phyloP scores from a whole-genome alignment of 2,888 invertebrate genomes.

The Lysandra coridon region DNA sequence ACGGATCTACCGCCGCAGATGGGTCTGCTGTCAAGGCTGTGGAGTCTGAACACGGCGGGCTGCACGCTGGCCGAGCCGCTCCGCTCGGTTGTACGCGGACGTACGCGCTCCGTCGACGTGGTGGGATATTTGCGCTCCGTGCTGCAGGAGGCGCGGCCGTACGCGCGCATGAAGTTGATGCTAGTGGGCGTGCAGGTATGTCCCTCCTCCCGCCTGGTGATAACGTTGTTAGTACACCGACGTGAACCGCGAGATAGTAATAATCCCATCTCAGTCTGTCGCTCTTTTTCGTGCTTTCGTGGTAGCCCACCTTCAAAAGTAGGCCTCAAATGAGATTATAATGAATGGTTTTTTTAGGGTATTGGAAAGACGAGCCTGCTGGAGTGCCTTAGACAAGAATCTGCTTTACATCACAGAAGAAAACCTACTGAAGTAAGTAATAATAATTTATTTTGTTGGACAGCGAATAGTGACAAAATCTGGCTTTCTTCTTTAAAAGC shows the following conservation, averaged over 20 bases:
- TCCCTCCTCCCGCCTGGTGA: too few relatives aligned
- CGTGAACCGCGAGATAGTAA: not conserved
- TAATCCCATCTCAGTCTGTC: not conserved
- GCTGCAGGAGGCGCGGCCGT: conserved; percentile 92
- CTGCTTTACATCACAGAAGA: conserved; percentile 85
- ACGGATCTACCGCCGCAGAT: conserved; percentile 96
- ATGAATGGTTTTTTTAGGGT: conserved; percentile 52
- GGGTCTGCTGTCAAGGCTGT: conserved; percentile 95
- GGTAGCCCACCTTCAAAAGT: too few relatives aligned
- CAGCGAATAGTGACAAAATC: too few relatives aligned
- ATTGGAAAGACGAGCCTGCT: conserved; percentile 95
- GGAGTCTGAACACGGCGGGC: conserved; percentile 96
- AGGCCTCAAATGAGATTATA: too few relatives aligned
- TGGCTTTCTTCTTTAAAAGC: not conserved
- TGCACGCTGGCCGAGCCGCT: conserved; percentile 94
- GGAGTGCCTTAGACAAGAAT: conserved; percentile 93
- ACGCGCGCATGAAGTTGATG: conserved; percentile 97
- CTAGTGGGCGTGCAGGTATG: conserved; percentile 91
- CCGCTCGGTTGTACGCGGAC: conserved; percentile 89
- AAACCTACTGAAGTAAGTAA: conserved; percentile 83
- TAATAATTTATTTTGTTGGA: not conserved
- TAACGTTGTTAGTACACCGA: too few relatives aligned
- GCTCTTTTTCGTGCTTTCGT: too few relatives aligned
- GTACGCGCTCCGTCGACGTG: conserved; percentile 92
- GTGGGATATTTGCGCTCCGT: conserved; percentile 94